phyloP scores from a whole-genome alignment of 2,888 invertebrate species.

The Zele albiditarsus region DNA sequence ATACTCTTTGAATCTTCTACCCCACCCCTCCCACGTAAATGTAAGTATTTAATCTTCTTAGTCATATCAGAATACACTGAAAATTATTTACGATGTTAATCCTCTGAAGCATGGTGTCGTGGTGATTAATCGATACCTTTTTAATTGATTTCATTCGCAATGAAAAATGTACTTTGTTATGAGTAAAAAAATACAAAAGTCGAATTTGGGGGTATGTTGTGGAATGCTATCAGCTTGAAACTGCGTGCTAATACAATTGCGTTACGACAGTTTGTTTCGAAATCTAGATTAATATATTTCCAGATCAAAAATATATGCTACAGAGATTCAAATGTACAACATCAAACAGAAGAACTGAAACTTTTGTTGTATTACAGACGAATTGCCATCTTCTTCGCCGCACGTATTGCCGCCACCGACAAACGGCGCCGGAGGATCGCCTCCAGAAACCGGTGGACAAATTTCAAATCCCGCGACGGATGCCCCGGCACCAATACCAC shows the following conservation, averaged over 20 bases:
- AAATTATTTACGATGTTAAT: slow-evolving; percentile 16
- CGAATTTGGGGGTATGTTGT: too few relatives aligned
- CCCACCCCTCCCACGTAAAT: slow-evolving; percentile 76
- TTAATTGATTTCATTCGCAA: not conserved
- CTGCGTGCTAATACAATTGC: too few relatives aligned
- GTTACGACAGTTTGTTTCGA: too few relatives aligned
- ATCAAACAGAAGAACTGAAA: too few relatives aligned
- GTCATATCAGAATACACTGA: not conserved
- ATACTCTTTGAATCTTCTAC: slow-evolving; percentile 80
- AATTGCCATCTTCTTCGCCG: slow-evolving; percentile 73
- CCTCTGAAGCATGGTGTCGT: slow-evolving; percentile 15
- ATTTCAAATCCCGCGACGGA: slow-evolving; percentile 76
- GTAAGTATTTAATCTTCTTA: slow-evolving; percentile 64
- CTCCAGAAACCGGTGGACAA: slow-evolving; percentile 72
- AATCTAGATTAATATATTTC: too few relatives aligned
- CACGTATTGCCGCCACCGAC: slow-evolving; percentile 71
- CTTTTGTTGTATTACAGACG: slow-evolving; percentile 61
- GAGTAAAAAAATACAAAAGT: too few relatives aligned
- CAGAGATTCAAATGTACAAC: too few relatives aligned
- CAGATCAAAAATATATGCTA: too few relatives aligned
- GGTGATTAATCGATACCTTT: not conserved
- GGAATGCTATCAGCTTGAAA: too few relatives aligned
- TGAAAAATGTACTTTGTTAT: not conserved
- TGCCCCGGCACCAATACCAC: slow-evolving; percentile 79
- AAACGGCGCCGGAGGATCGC: slow-evolving; percentile 71